Percentiles rank a stretch among this genome's conserved stretches.
Evolutionary conservation across 30 jellyfish, hydroid and myxozoan species (phyloP).

Genomic region (Mastigias papua): DNA sequence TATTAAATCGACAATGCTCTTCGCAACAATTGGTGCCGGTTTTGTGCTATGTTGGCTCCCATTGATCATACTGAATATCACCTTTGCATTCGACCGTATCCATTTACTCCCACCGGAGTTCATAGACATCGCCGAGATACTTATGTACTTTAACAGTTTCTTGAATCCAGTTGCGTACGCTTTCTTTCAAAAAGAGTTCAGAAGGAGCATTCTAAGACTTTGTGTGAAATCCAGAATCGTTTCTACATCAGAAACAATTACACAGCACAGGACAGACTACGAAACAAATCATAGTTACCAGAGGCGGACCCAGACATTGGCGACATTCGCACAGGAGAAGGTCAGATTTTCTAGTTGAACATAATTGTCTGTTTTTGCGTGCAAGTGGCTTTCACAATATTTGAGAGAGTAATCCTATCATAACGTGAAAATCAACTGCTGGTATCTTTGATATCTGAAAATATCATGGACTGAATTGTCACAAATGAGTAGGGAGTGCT

Average conservation of each 20-base stretch:
- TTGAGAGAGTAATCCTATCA: no score
- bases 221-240: conserved; percentile 13
- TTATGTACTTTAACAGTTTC: conserved; percentile 62
- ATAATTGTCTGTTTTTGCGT: no score
- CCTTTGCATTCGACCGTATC: conserved; percentile 40
- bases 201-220: conserved; percentile 14
- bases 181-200: conserved; percentile 53
- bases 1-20: conserved; percentile 56
- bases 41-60: conserved; percentile 71
- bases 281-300: neutral
- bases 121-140: conserved; percentile 37
- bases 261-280: conserved; percentile 7
- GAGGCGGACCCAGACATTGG: no score
- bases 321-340: no score
- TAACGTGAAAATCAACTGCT: no score
- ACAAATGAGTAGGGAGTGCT: no score
- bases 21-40: conserved; percentile 55
- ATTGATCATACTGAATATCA: conserved; percentile 31
- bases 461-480: no score
- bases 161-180: conserved; percentile 69
- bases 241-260: conserved; percentile 19
- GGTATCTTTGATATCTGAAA: no score
- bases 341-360: no score
- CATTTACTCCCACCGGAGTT: conserved; percentile 13
- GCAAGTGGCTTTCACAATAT: no score